Evolutionary conservation across 1,140 invertebrate species (phyloP), one percentile per base, ranked within the genome.

Genomic region (Halictus rubicundus): DNA sequence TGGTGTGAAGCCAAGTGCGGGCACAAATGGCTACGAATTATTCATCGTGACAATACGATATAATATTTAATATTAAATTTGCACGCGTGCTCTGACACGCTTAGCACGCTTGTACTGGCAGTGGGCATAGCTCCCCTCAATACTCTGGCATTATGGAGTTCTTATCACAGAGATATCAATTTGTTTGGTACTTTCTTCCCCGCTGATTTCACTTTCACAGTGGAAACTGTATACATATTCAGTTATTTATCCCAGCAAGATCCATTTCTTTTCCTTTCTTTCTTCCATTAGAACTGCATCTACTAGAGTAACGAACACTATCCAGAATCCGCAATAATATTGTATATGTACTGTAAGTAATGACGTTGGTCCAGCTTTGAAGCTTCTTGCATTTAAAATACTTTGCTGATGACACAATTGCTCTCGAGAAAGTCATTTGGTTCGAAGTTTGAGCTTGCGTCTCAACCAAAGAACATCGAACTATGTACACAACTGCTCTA

Each of bases 101-200:
- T 19, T 63, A 37, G 46, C 74, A 61, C 66, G 59, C 83, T 82
- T 86, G 88, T 90, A 91, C 89, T 90, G 89, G 89, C 89, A 90
- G 90, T 90, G 90, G 87, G 88, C 83, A 89, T 88, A 88, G 83
- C 88, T 88, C 77, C 84, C 81, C 82, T 89, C 81, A 88, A 88
- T 90, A 89, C 80, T 89, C 87, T 88, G 88, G 79, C 88, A 90
- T 85, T 88, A 89, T 80, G 85, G 84, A 89, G 84, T 90, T 89
- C 66, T 89, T 89, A 90, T 89, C 89, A 90, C 89, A 90, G 89
- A 89, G 88, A 89, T 89, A 88, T 89, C 39, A 87, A 88, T 89
- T 32, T 85, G 86, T 90, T 90, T 90, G 85, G 83, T 89, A 83
- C 83, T 81, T 85, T 76, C 14, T 78, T 75, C 23, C 8, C 12